phyloP scores from a whole-genome alignment of 2,797 vertebrate genomes.

The Oreortyx pictus region DNA sequence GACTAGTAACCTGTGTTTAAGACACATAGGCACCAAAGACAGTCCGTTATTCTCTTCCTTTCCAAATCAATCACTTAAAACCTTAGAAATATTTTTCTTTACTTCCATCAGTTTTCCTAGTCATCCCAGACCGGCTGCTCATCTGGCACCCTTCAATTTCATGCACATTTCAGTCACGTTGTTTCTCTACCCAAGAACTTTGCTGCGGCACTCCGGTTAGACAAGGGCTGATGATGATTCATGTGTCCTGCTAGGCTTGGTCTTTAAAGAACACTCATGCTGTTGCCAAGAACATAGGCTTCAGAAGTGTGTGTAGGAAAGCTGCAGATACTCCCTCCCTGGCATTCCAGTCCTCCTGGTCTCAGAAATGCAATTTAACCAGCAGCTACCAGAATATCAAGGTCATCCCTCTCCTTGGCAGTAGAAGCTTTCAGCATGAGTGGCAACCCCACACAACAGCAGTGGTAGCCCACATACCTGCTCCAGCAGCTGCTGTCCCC shows the following conservation, averaged over 20 bases:
- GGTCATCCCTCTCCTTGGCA: neutral
- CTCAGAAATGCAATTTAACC: neutral
- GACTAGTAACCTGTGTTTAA: neutral
- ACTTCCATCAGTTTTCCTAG: neutral
- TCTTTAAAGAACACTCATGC: neutral
- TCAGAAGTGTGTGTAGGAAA: neutral
- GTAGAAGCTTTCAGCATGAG: neutral
- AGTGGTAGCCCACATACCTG: neutral
- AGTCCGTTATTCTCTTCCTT: neutral
- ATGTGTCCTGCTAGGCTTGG: neutral
- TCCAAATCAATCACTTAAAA: neutral
- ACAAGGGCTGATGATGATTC: neutral
- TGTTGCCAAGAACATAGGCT: neutral
- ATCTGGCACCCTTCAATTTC: neutral
- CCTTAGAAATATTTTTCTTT: neutral
- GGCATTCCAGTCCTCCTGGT: neutral
- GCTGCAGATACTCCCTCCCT: neutral
- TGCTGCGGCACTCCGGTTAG: neutral
- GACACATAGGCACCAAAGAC: neutral
- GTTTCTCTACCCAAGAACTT: neutral
- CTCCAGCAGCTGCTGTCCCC: neutral
- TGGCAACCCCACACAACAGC: neutral
- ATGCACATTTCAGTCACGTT: neutral
- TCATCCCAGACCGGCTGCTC: neutral
- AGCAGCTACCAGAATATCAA: neutral